Evolutionary conservation across 2,888 invertebrate genomes (phyloP).

Genomic region (Limenitis camilla): DNA sequence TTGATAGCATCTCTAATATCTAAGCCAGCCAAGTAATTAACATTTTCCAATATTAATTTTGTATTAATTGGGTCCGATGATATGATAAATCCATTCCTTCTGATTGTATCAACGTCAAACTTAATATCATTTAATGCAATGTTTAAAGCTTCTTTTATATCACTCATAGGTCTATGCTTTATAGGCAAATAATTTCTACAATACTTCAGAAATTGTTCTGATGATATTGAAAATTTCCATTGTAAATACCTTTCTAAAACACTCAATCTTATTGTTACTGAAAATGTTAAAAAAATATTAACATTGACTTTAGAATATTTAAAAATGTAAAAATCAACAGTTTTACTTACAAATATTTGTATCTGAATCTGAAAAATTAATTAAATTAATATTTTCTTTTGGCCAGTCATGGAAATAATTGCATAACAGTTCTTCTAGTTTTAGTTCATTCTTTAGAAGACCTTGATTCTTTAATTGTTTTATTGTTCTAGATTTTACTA

Average conservation of each 20-base stretch:
- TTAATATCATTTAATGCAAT: constrained; percentile 73
- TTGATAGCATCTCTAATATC: constrained; percentile 71
- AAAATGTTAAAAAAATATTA: constrained; percentile 20
- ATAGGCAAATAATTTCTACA: constrained; percentile 54
- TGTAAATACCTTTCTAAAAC: constrained; percentile 53
- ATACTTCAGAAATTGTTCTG: constrained; percentile 52
- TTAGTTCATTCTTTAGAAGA: constrained; percentile 38
- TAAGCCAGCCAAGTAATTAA: constrained; percentile 69
- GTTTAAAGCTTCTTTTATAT: constrained; percentile 70
- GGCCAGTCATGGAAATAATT: constrained; percentile 53
- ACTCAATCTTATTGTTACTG: constrained; percentile 57
- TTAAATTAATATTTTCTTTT: constrained; percentile 30
- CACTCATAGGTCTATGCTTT: constrained; percentile 57
- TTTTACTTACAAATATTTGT: constrained; percentile 58
- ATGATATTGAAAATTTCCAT: constrained; percentile 49
- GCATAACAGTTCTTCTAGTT: constrained; percentile 46
- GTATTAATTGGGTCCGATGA: constrained; percentile 75
- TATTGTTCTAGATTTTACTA: constrained; percentile 51
- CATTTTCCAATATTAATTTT: constrained; percentile 68
- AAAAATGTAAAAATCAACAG: neutral
- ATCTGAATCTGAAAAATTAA: constrained; percentile 41
- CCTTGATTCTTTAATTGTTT: constrained; percentile 49
- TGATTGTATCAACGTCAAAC: constrained; percentile 67
- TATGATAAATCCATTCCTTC: constrained; percentile 76
- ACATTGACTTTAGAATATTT: neutral